Base-by-base conservation (phyloP, 2,888 invertebrate genomes). In the Melipona bicolor region DNA sequence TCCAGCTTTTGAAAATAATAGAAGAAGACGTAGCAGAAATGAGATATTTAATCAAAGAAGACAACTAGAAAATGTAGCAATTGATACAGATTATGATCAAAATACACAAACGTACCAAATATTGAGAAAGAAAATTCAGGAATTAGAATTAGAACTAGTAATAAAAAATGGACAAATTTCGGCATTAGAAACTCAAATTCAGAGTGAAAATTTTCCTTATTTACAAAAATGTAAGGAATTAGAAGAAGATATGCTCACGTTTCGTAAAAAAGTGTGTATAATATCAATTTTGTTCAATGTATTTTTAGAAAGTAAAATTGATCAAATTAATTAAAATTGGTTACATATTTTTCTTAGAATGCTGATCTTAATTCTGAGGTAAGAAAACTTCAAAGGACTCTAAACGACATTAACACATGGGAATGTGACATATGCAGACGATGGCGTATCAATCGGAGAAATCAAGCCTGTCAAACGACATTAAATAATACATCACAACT, bases 181-280 rank as follows among this genome's bases (percentile, higher is more conserved):
- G n/a, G 87, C 92, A 6, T 87, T 94, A 0, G 91, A 94, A 71
- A 76, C 92, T 43, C 92, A 93, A 77, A 92, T 94, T 4, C 90
- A 90, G 65, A 89, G 92, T 17, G 90, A 92, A 73, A 91, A 89
- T 54, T 93, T 92, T 56, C 93, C 94, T 0, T 91, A 92, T 70
- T 89, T 92, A 67, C 87, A 88, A 21, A 93, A 92, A 73, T 93
- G 92, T 70, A 91, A 91, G 52, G 91, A 94, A 4, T 75, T 93
- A 19, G 89, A 93, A 65, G 92, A 93, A 75, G 82, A 87, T 4
- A n/a, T 93, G 4, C 71, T 78, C 11, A 79, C 89, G 2, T 77
- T 83, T 27, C 89, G 81, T 36, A 89, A 88, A 32, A 79, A 79
- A 27, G 84, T 83, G 56, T 0, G 78, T 71, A 62, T 49, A 77